Base-by-base conservation (phyloP, 2,113 vertebrate genomes). In the Coptodon bakossiorum region DNA sequence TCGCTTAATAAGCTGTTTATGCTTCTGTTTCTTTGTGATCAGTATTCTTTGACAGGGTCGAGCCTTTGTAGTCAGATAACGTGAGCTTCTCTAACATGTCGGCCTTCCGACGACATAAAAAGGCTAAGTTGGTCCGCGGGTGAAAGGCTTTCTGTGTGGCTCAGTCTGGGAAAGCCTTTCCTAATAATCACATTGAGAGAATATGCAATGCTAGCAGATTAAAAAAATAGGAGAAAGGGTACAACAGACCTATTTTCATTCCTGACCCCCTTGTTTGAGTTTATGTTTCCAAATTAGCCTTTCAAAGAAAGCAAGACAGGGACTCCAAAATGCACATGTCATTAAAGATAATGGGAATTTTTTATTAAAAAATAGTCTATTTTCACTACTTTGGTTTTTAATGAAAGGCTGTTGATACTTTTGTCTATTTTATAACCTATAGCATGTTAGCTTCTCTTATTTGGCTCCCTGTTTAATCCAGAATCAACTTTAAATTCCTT, bases 41-140 rank as follows among this genome's bases (percentile, higher is more conserved):
- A 43, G 7, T 17, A 16, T 24, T 86, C 80, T 84, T 48, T 88
- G 86, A 91, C 86, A 38, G 57, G 73, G 86, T 79, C 17, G 27
- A 52, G 88, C 59, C 88, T 94, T 92, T 94, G 91, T 91, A 90
- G 86, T 86, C 40, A 66, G 84, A 82, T 88, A 90, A 84, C 50
- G 56, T 40, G n/a, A 85, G 88, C 68, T 81, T 82, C 40, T 81
- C 61, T 68, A 63, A 87, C 79, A 76, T 6, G 6, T 52, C 17
- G 2, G 45, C 43, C 81, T 40, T 57, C 19, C 16, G 4, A 54
- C 40, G 38, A 71, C 91, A 88, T 88, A n/a, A 92, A 91, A 86
- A 83, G 3, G 3, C 45, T 9, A 68, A 56, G 63, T 38, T 59
- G 61, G 48, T 84, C 29, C 57, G 24, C 16, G 19, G 10, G 53